Evolutionary conservation across 2,888 invertebrate genomes (phyloP).

Genomic region (Coelopa pilipes): DNA sequence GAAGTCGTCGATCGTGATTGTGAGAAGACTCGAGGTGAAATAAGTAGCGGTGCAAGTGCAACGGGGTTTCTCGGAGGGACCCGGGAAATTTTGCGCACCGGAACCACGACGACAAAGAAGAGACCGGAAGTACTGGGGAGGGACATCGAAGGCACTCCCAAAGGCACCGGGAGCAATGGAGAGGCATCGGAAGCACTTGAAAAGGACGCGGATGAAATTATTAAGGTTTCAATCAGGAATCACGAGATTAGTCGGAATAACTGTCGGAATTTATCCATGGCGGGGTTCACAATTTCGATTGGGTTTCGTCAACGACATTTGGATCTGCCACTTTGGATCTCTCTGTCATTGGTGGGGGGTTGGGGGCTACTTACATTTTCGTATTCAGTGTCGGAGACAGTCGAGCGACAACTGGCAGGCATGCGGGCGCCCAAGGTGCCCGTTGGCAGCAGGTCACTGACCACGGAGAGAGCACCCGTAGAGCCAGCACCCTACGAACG

Average conservation of each 20-base stretch:
- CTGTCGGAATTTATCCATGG: too few species aligned
- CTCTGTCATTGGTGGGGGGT: too few species aligned
- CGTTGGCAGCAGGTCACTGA: conserved; percentile 72
- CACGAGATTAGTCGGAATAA: too few species aligned
- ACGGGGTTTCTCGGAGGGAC: background rate
- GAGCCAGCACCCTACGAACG: conserved; percentile 73
- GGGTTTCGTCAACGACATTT: too few species aligned
- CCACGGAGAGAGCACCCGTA: conserved; percentile 68
- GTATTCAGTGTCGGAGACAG: conserved; percentile 94
- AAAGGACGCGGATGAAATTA: too few species aligned
- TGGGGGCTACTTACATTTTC: conserved; percentile 78
- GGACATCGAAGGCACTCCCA: too few species aligned
- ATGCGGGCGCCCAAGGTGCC: conserved; percentile 70
- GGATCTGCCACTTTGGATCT: too few species aligned
- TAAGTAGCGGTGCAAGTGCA: background rate
- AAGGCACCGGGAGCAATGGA: too few species aligned
- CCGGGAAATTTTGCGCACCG: background rate
- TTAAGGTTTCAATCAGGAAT: too few species aligned
- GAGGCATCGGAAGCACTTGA: too few species aligned
- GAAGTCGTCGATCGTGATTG: background rate
- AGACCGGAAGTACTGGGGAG: background rate
- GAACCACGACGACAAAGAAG: conserved; percentile 15
- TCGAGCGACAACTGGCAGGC: conserved; percentile 83
- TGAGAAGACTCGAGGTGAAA: too few species aligned
- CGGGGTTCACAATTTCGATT: too few species aligned